A percentile compares a stretch with the other conserved stretches of the same genome.
Evolutionary conservation across 2,888 invertebrate genomes (phyloP).

Genomic region (Nephrotoma guestfalica): DNA sequence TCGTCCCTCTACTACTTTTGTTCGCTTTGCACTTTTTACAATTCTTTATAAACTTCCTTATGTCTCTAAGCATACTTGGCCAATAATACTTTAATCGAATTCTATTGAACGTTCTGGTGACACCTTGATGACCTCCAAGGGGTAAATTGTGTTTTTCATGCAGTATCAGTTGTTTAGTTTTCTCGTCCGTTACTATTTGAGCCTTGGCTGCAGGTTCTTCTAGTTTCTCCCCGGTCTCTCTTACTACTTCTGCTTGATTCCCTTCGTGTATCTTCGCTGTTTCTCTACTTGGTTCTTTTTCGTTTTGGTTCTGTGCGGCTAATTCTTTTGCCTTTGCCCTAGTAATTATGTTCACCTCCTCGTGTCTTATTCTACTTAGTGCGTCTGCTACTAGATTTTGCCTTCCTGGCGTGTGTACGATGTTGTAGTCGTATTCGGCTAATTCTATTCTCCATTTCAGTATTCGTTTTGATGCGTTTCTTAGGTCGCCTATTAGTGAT

Average conservation of each 20-base stretch:
- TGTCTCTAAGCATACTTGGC: background rate
- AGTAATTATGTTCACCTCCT: background rate
- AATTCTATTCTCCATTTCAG: no score
- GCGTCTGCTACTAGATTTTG: background rate
- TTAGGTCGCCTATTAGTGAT: no score
- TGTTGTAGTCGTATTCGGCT: no score
- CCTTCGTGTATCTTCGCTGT: background rate
- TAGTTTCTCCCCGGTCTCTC: no score
- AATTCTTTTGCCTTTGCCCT: background rate
- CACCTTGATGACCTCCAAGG: background rate
- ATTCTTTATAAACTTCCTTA: background rate
- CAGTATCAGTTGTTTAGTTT: background rate
- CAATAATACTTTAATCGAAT: no score
- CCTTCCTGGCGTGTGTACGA: background rate
- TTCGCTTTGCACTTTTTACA: background rate
- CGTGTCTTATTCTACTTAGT: background rate
- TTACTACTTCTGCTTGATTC: background rate
- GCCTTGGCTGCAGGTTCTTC: background rate
- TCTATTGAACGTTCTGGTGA: no score
- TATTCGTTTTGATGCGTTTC: no score
- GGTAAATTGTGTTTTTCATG: background rate
- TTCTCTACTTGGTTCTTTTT: background rate
- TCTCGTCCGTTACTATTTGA: background rate
- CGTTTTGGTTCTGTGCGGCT: background rate
- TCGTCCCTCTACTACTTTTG: background rate